Percentiles rank a stretch among this genome's conserved stretches.
These are phyloP conservation scores for Bos javanicus DNA, from an alignment of 2,113 vertebrate genomes.

Conservation along the genomic window DNA sequence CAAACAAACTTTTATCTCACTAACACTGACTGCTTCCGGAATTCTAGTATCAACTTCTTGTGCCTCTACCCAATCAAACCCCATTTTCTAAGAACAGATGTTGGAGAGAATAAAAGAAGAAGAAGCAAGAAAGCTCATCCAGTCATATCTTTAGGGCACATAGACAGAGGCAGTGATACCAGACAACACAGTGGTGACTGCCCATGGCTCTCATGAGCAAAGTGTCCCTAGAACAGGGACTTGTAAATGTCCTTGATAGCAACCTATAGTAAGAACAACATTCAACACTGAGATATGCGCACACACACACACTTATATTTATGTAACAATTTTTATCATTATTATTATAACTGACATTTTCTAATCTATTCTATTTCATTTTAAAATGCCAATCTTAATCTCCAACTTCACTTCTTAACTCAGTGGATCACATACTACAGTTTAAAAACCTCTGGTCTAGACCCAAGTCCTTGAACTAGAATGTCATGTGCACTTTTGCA, in stretches of 20 bases:
- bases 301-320: neutral
- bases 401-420: neutral
- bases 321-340: neutral
- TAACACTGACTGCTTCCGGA: neutral
- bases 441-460: neutral
- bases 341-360: neutral
- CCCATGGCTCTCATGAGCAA: neutral
- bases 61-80: neutral
- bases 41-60: neutral
- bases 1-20: neutral
- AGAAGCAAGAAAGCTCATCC: neutral
- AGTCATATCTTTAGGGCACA: neutral
- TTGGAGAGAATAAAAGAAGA: neutral
- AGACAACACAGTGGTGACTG: neutral
- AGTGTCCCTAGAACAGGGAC: neutral
- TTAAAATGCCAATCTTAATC: neutral
- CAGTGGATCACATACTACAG: neutral
- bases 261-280: neutral
- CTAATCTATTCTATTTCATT: neutral
- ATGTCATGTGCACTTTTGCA: neutral
- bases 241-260: neutral
- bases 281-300: neutral
- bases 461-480: neutral
- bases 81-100: neutral
- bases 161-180: neutral